A percentile compares a stretch with the other conserved stretches of the same genome.
Conservation (phyloP, 2,797 vertebrate genomes). For the Gastrophryne carolinensis region DNA sequence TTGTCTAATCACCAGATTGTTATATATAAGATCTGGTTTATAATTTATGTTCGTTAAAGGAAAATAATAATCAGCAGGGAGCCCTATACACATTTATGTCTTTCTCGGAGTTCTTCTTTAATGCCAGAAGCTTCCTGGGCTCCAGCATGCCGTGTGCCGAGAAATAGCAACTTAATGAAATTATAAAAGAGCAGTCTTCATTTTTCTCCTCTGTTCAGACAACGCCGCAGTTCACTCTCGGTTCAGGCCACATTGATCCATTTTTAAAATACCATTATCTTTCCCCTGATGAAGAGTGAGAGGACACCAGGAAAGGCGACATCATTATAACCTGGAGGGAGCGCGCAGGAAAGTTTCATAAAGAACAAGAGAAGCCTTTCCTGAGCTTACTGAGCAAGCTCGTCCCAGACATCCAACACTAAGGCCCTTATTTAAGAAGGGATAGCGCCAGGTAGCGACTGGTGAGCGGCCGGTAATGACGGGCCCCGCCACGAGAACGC, state of each 20-base stretch:
- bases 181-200: neutral
- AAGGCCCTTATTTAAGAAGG: too few species aligned
- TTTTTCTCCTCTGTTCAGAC: neutral
- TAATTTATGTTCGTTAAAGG: too few species aligned
- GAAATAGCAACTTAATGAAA: neutral
- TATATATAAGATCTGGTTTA: too few species aligned
- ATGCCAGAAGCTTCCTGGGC: neutral
- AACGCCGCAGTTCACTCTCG: neutral
- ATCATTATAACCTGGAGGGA: neutral
- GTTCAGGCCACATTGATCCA: conserved; percentile 30
- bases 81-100: too few species aligned
- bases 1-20: too few species aligned
- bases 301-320: neutral
- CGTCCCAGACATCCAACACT: too few species aligned
- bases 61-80: too few species aligned
- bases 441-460: too few species aligned
- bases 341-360: neutral
- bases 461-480: too few species aligned
- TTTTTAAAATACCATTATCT: conserved; percentile 36
- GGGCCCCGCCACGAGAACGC: too few species aligned
- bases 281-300: conserved; percentile 7
- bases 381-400: too few species aligned
- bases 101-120: neutral
- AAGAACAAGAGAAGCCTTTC: neutral
- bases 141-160: neutral